Evolutionary conservation across 37 sponge, comb jelly and placozoan genomes (phyloP), one percentile per base, ranked within the genome.

Genomic region (Haliclona indistincta): DNA sequence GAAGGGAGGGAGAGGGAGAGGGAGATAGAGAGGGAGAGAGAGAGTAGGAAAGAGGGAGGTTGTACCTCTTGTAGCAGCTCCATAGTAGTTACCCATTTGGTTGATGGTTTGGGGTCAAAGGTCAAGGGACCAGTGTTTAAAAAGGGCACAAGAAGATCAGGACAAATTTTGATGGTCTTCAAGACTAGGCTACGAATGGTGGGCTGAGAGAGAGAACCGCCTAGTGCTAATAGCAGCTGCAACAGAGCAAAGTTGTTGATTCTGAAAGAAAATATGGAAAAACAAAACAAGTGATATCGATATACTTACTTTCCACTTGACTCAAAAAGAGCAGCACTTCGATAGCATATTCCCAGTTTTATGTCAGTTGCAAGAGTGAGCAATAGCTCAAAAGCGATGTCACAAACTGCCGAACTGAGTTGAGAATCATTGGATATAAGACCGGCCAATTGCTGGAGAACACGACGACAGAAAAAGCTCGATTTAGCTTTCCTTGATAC

Each of bases 211-310:
- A 82, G 32, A 23, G 19, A 54, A 4, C 66, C 68, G 4, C 73
- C 53, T 7, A 86, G 78, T 19, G 67, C 74, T 45, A 75, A 73
- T 4, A 86, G 29, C 17, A 82, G 56, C 4, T 85, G 81, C 38
- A 91, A 79, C 19, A 91, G 66, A 5, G 47, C 74, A 17, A 89
- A 84, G 39, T 91, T 91, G 63, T 81, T 91, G 43, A 79, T 78
- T 63, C 90, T 89, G 47, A 0, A 33, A 38, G 34, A 70, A 34
- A 3, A 4, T 19, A 62, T 23, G 17, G 43, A 32, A 63, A 13
- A 58, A n/a, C 37, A 3, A 56, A 38, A 11, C 35, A 73, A 37
- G 33, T 19, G 20, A 45, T 23, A 42, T 22, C 11, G 17, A 67
- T 38, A 67, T n/a, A 67, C n/a, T 43, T 43, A 68, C 5, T 44